Base-by-base conservation (phyloP, 2,888 invertebrate species). In the Idaea biselata region DNA sequence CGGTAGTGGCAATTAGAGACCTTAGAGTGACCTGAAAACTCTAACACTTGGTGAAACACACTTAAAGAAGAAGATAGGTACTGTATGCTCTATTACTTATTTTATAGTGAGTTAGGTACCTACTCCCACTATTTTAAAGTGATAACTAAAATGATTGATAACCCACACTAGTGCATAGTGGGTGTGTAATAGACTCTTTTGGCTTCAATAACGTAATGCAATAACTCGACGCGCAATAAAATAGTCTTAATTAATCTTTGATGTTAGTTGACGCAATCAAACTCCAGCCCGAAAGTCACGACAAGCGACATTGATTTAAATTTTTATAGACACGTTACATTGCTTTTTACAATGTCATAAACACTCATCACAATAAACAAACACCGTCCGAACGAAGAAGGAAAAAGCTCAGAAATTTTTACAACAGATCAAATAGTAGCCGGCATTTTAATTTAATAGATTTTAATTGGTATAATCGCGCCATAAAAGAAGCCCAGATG, bases 391-490 rank as follows among this genome's bases (percentile, higher is more conserved):
- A n/a, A n/a, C n/a, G n/a, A n/a, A n/a, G n/a, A 73, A 72, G 76
- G 80, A 77, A 78, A 79, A 82, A 83, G 82, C 77, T 73, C 75
- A 78, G 73, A 78, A 79, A 77, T 80, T 69, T 85, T 87, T 87
- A 87, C 75, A 78, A 79, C 84, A 78, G 83, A 85, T 88, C 87
- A 87, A 88, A 90, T 89, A 82, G 90, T 88, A 89, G 90, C 88
- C 85, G 86, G 76, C 83, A 79, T 79, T 78, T 82, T 82, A 81
- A 87, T 90, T 89, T 90, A 89, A 91, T 90, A 88, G 88, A 86
- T 91, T 91, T 91, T 91, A 91, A 91, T 91, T 91, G 91, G 90
- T 86, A 84, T 88, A 82, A 90, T 88, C 86, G 86, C 80, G 74
- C 80, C 80, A 81, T 89, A 88, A 89, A 90, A 82, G 87, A 25